phyloP scores from a whole-genome alignment of 2,888 invertebrate genomes.

The Cosmorhoe ocellata region DNA sequence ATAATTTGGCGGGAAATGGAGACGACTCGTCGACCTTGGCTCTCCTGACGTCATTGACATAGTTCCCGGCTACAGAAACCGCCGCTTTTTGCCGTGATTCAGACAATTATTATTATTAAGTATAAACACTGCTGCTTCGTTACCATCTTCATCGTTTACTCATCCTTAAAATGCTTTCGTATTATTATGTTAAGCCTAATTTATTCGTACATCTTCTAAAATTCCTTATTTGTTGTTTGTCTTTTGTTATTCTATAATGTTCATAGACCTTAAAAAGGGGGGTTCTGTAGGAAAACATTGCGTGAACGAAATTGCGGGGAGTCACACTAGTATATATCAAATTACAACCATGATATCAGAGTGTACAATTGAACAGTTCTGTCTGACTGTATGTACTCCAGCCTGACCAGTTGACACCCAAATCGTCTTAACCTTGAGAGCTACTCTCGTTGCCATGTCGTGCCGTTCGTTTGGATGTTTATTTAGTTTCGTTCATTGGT shows the following conservation, averaged over 20 bases:
- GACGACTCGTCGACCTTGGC: slow-evolving; percentile 73
- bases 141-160: background rate
- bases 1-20: slow-evolving; percentile 72
- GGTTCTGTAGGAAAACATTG: no score
- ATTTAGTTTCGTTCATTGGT: slow-evolving; percentile 34
- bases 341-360: background rate
- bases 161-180: no score
- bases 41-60: slow-evolving; percentile 75
- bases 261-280: no score
- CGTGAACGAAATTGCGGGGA: no score
- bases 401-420: slow-evolving; percentile 35
- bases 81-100: slow-evolving; percentile 60
- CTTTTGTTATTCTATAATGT: no score
- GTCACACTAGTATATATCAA: no score
- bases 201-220: no score
- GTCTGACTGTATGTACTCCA: background rate
- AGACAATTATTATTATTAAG: slow-evolving; percentile 48
- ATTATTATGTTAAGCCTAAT: no score
- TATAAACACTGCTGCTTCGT: slow-evolving; percentile 18
- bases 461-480: slow-evolving; percentile 33
- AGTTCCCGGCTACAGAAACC: slow-evolving; percentile 70
- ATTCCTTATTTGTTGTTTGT: no score
- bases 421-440: slow-evolving; percentile 44
- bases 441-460: slow-evolving; percentile 43
- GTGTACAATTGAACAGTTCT: slow-evolving; percentile 13